Evolutionary conservation across 2,113 vertebrate genomes (phyloP), one percentile per base, ranked within the genome.

Genomic region (Takifugu flavidus): DNA sequence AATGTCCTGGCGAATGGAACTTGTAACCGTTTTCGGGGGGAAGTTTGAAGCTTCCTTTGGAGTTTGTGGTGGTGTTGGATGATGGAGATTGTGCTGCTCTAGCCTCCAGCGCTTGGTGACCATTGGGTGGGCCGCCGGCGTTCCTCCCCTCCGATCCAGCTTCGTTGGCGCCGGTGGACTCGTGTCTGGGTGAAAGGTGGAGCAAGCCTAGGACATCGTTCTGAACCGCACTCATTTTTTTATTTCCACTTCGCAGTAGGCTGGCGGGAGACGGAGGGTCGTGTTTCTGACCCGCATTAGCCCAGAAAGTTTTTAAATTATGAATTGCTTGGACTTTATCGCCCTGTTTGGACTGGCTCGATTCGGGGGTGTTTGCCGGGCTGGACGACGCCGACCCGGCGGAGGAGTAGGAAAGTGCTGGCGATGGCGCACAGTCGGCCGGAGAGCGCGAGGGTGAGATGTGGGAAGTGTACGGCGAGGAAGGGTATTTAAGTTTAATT

Each of bases 251-350:
- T 28, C 67, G 89, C 26, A 94, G 87, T 14, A 91, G 86, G 52
- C 87, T 89, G 69, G 90, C 61, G 0, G 94, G 92, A 1, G 92
- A 92, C 0, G 91, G 59, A 56, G 81, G 73, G 10, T 89, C 82
- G 12, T 82, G 83, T 45, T 90, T 94, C 77, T 92, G 93, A 46
- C 93, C 78, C 0, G 86, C 54, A 42, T 78, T 93, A 62, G 94
- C 90, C 95, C 95, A 96, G 74, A 96, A 95, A 83, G 93, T 95
- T 85, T 96, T 98, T 53, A 98, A 85, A 86, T 93, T 94, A 70
- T 95, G 94, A 58, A 95, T 91, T 0, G 93, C 91, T 82, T 95
- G 94, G 73, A 95, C 94, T 82, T 94, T 95, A 49, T 91, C 89
- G 2, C 95, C 92, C 82, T 91, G 83, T 62, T 90, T 93, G 39